Percentiles rank a stretch among this genome's conserved stretches.
phyloP scores from a whole-genome alignment of 2,113 vertebrate species.

The Pyxicephalus adspersus region DNA sequence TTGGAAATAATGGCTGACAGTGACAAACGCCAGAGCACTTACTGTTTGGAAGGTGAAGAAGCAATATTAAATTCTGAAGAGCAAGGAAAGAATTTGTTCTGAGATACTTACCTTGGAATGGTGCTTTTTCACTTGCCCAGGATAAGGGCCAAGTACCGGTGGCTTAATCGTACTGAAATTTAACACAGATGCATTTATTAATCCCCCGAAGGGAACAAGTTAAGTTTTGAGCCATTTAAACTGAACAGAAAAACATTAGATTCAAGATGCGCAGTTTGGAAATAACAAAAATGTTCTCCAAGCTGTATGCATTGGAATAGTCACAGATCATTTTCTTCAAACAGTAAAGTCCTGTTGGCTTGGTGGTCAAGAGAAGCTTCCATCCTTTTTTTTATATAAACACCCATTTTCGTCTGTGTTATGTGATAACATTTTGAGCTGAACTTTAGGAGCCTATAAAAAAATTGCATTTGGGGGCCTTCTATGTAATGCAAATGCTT shows the following conservation, averaged over 20 bases:
- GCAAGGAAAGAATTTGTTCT: background rate
- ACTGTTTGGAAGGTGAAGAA: background rate
- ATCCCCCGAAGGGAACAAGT: constrained; percentile 19
- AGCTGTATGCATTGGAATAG: background rate
- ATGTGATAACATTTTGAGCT: too few relatives aligned
- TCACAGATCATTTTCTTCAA: background rate
- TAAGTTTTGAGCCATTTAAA: constrained; percentile 3
- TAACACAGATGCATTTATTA: constrained; percentile 35
- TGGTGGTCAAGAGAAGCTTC: constrained; percentile 6
- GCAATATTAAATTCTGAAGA: background rate
- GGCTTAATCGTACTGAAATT: constrained; percentile 16
- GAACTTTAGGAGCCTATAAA: too few relatives aligned
- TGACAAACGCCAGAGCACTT: constrained; percentile 34
- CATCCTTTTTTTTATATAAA: too few relatives aligned
- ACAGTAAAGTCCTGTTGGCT: constrained; percentile 13
- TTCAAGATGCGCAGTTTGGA: background rate
- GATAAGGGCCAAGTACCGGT: constrained; percentile 14
- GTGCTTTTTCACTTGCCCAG: background rate
- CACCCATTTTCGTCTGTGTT: too few relatives aligned
- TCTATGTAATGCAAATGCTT: too few relatives aligned
- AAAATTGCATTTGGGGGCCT: too few relatives aligned
- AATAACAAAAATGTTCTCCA: background rate
- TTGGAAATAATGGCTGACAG: constrained; percentile 10
- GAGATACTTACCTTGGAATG: constrained; percentile 11
- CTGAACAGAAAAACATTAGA: background rate